Evolutionary conservation across 2,888 invertebrate genomes (phyloP).

Genomic region (Liodrosophila aerea): DNA sequence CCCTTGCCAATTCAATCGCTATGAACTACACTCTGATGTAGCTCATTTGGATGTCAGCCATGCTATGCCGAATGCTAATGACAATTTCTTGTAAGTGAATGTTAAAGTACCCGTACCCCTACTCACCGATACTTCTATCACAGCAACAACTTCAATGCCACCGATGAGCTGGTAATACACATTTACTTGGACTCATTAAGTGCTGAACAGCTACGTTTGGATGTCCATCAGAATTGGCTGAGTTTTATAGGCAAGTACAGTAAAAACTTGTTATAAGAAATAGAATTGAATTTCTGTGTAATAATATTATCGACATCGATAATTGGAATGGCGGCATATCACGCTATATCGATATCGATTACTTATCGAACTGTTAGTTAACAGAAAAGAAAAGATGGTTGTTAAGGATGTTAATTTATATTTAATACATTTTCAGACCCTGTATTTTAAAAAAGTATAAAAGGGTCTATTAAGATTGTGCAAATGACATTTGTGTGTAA

Average conservation of each 20-base stretch:
- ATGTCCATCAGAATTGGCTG: slow-evolving; percentile 87
- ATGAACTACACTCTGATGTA: slow-evolving; percentile 78
- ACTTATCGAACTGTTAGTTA: too few species aligned
- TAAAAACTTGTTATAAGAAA: not conserved
- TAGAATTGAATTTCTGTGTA: too few species aligned
- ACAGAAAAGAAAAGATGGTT: too few species aligned
- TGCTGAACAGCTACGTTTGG: slow-evolving; percentile 85
- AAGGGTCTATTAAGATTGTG: too few species aligned
- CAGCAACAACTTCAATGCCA: slow-evolving; percentile 57
- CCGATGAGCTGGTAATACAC: slow-evolving; percentile 85
- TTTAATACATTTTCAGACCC: too few species aligned
- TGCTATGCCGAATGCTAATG: not conserved
- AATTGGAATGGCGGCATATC: too few species aligned
- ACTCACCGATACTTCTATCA: not conserved
- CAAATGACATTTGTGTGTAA: too few species aligned
- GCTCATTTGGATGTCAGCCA: slow-evolving; percentile 11
- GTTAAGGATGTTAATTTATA: too few species aligned
- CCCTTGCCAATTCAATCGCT: slow-evolving; percentile 85
- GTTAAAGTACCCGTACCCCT: too few species aligned
- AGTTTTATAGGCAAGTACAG: slow-evolving; percentile 85
- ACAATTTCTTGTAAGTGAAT: slow-evolving; percentile 74
- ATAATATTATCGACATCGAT: too few species aligned
- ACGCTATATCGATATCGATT: too few species aligned
- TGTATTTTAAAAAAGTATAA: too few species aligned
- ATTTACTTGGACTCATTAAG: slow-evolving; percentile 87